Conservation (phyloP, 1,140 invertebrate species). For the Galendromus occidentalis region DNA sequence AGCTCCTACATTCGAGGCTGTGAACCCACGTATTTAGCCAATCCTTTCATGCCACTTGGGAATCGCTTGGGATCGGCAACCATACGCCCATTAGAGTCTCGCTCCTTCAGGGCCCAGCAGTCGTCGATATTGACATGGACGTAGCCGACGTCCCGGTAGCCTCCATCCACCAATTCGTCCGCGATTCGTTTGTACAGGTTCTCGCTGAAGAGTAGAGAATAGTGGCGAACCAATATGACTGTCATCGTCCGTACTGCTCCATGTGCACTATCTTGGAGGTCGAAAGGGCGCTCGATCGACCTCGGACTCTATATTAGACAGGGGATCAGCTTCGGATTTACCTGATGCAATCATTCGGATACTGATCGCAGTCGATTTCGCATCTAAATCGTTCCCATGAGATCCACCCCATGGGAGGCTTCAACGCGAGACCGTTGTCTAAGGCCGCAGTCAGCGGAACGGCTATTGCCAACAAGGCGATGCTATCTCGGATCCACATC, state of each 20-base stretch:
- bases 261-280: conserved; percentile 8
- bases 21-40: conserved; percentile 67
- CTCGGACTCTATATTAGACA: neutral
- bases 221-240: neutral
- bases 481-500: no score
- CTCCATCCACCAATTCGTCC: conserved; percentile 64
- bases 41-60: conserved; percentile 69
- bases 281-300: neutral
- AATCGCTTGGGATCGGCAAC: conserved; percentile 66
- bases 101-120: conserved; percentile 70
- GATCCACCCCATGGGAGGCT: conserved; percentile 75
- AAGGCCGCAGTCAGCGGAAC: conserved; percentile 25
- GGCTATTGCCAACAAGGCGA: no score
- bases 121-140: conserved; percentile 87
- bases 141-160: conserved; percentile 70
- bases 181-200: conserved; percentile 74
- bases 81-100: conserved; percentile 45
- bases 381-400: conserved; percentile 82
- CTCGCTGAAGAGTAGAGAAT: conserved; percentile 40
- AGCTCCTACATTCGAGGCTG: neutral
- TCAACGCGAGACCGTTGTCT: conserved; percentile 61
- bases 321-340: conserved; percentile 24
- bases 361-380: conserved; percentile 75
- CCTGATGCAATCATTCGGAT: conserved; percentile 83
- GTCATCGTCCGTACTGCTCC: neutral